Percentiles rank a stretch among this genome's conserved stretches.
Conservation (phyloP, 2,113 vertebrate species). For the Nycticebus coucang region DNA sequence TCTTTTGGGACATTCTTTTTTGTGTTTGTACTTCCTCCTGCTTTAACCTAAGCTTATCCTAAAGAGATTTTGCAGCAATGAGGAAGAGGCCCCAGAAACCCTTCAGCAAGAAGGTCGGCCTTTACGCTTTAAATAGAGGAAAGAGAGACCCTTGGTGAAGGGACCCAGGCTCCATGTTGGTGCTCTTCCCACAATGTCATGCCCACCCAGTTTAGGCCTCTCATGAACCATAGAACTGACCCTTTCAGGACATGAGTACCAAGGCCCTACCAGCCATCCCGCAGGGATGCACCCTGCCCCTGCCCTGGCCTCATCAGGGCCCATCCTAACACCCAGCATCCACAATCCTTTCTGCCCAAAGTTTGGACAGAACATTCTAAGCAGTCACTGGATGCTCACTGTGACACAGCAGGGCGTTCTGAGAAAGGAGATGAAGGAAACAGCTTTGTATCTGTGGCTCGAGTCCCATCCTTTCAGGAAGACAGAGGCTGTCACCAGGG, state of each 20-base stretch:
- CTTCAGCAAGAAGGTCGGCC: background rate
- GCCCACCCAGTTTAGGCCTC: background rate
- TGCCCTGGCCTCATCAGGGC: background rate
- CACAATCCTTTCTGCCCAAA: background rate
- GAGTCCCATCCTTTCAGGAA: background rate
- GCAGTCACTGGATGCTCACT: background rate
- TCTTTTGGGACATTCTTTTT: background rate
- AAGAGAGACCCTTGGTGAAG: background rate
- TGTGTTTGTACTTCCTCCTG: background rate
- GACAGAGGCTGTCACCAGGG: background rate
- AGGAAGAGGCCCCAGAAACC: background rate
- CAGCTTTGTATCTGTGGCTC: background rate
- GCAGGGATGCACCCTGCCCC: background rate
- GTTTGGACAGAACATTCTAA: background rate
- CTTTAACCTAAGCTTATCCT: background rate
- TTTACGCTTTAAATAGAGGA: background rate
- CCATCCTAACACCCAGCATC: background rate
- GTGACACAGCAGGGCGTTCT: background rate
- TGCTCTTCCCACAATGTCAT: background rate
- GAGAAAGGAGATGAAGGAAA: background rate
- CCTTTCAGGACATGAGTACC: background rate
- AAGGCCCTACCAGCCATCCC: background rate
- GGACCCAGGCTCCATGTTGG: too few relatives aligned
- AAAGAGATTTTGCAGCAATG: background rate
- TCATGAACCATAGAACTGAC: background rate